Evolutionary conservation across 2,113 vertebrate genomes (phyloP), one percentile per base, ranked within the genome.

Genomic region (Corydoras maculifer): DNA sequence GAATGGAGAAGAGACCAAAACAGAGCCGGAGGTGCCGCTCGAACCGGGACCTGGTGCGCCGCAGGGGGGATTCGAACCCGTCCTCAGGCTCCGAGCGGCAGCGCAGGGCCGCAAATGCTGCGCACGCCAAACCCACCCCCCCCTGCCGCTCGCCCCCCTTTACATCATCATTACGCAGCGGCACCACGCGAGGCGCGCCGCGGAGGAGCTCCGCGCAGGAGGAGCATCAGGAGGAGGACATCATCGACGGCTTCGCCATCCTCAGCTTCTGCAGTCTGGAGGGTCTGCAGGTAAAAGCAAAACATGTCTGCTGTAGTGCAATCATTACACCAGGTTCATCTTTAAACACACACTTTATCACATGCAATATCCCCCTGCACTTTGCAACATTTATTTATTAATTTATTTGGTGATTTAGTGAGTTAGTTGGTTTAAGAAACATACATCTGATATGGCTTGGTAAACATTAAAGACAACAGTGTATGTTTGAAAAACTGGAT

Each of bases 211-310:
- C 18, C 18, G 18, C 18, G 18, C 95, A 95, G 84, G 94, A 97
- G n/a, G 58, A 70, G 4, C n/a, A 71, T 78, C 94, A 96, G 88
- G 94, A 96, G 80, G 93, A 97, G 90, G 95, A 97, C 80, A 90
- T 98, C 83, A 94, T 98, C 85, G 95, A 98, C 89, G 94, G 94
- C 79, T 97, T 98, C 87, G 92, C 95, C 78, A 97, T 98, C 48
- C 81, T 92, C 89, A 96, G 95, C 77, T 97, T 97, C 91, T 91
- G 87, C 87, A 94, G 92, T 80, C 87, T 96, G 88, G 93, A 95
- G 82, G 90, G 92, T 81, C 87, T 98, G 82, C 92, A 97, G 95
- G 95, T 98, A 86, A 86, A 84, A 59, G 5, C 9, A 48, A 8
- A 55, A 12, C 58, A 68, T 10, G 53, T 31, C 10, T 67, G 51